Conservation (phyloP, 2,797 vertebrate genomes). For the Hippocampus kuda region DNA sequence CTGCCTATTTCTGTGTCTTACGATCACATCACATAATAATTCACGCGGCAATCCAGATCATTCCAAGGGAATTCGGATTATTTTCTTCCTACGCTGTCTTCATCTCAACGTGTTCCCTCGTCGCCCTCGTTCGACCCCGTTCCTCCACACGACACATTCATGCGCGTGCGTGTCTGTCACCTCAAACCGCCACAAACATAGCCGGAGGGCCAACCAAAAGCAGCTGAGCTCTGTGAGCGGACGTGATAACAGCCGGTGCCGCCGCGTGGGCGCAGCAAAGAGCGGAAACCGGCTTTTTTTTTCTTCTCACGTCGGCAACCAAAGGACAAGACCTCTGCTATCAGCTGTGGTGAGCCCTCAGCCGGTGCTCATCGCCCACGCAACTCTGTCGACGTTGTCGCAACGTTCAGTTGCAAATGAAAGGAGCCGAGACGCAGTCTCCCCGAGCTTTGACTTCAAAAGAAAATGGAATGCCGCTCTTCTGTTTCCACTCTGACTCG, state of each 20-base stretch:
- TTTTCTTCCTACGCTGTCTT: neutral
- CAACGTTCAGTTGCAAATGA: slow-evolving; percentile 27
- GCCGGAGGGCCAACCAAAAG: slow-evolving; percentile 37
- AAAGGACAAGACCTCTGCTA: slow-evolving; percentile 20
- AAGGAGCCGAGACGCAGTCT: slow-evolving; percentile 7
- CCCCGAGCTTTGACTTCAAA: slow-evolving; percentile 5
- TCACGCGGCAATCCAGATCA: neutral
- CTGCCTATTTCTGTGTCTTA: neutral
- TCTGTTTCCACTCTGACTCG: neutral
- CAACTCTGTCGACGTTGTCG: slow-evolving; percentile 25
- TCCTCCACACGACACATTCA: slow-evolving; percentile 18
- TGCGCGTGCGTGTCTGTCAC: neutral
- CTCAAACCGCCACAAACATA: slow-evolving; percentile 23
- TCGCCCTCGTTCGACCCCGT: slow-evolving; percentile 1
- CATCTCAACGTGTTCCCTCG: neutral
- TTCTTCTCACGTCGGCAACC: slow-evolving; percentile 32
- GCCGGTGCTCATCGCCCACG: slow-evolving; percentile 20
- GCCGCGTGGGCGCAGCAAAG: slow-evolving; percentile 54
- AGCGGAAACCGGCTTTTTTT: slow-evolving; percentile 24
- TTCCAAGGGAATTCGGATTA: neutral
- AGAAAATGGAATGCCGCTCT: slow-evolving; percentile 1
- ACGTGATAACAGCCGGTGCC: slow-evolving; percentile 51
- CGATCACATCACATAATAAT: neutral
- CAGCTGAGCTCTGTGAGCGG: slow-evolving; percentile 40
- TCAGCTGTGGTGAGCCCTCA: slow-evolving; percentile 27